phyloP scores from a whole-genome alignment of 2,888 invertebrate species.

The Tipula confusa region DNA sequence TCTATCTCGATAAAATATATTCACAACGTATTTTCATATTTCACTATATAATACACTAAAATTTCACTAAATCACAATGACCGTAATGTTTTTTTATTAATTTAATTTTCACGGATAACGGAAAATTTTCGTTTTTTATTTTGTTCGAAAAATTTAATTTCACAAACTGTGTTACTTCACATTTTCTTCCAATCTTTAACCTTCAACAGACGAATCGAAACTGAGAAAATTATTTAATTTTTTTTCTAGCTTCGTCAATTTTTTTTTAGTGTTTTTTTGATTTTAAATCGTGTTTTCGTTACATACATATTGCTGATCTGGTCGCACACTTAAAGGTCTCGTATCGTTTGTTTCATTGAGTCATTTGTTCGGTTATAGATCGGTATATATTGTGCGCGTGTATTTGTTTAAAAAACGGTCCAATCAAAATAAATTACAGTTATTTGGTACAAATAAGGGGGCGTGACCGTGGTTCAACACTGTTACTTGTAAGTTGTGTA shows the following conservation, averaged over 20 bases:
- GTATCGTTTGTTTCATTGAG: background rate
- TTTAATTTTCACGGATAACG: background rate
- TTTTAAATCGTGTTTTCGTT: background rate
- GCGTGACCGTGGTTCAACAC: background rate
- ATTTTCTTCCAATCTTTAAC: background rate
- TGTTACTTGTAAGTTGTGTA: background rate
- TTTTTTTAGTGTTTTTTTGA: background rate
- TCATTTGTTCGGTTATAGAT: background rate
- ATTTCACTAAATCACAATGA: background rate
- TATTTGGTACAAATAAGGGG: background rate
- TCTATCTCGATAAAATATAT: too few species aligned
- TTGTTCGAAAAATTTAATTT: background rate
- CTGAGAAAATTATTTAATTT: background rate
- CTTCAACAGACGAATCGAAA: background rate
- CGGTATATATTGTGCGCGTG: background rate
- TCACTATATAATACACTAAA: background rate
- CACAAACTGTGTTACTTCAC: background rate
- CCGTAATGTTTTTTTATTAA: background rate
- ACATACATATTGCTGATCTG: background rate
- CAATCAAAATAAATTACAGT: constrained; percentile 30
- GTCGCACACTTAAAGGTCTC: background rate
- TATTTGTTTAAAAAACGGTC: constrained; percentile 27
- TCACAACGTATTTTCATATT: background rate
- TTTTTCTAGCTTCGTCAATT: background rate
- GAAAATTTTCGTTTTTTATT: background rate